Percentiles rank a stretch among this genome's conserved stretches.
Evolutionary conservation across 2,888 invertebrate species (phyloP).

Genomic region (Pandemis cinnamomeana): DNA sequence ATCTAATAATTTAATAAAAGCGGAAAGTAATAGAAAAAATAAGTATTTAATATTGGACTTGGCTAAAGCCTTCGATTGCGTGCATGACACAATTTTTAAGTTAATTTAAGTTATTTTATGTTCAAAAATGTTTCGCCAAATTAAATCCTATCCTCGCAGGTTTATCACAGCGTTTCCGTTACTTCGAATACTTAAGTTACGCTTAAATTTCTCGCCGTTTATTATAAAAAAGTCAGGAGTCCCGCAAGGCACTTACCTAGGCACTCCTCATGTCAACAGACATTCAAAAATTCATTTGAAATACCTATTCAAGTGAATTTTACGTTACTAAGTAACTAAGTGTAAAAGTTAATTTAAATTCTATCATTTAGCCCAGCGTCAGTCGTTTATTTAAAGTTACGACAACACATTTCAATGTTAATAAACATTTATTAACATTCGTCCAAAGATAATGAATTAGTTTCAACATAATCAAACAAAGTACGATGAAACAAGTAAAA

Average conservation of each 20-base stretch:
- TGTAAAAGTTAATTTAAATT: constrained; percentile 18
- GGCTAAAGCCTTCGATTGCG: constrained; percentile 64
- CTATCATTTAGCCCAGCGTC: constrained; percentile 13
- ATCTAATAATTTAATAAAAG: constrained; percentile 51
- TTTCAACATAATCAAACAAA: constrained; percentile 11
- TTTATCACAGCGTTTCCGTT: constrained; percentile 74
- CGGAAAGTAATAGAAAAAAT: constrained; percentile 49
- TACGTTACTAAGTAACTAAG: constrained; percentile 8
- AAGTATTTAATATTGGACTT: constrained; percentile 53
- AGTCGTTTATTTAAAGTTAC: constrained; percentile 24
- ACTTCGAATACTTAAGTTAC: constrained; percentile 56
- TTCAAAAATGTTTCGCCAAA: constrained; percentile 54
- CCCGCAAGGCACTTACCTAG: constrained; percentile 71
- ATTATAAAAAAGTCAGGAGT: constrained; percentile 55
- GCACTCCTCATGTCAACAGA: constrained; percentile 57
- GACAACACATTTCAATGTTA: constrained; percentile 7
- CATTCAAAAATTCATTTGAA: constrained; percentile 14
- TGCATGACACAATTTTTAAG: constrained; percentile 51
- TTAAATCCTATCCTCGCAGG: constrained; percentile 55
- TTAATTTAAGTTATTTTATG: constrained; percentile 45
- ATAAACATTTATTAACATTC: constrained; percentile 3
- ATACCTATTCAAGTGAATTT: constrained; percentile 8
- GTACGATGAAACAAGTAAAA: constrained; percentile 11
- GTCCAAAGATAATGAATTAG: constrained; percentile 2
- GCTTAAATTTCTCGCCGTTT: constrained; percentile 53